Evolutionary conservation across 1,140 invertebrate species (phyloP).

Genomic region (Polyergus mexicanus): DNA sequence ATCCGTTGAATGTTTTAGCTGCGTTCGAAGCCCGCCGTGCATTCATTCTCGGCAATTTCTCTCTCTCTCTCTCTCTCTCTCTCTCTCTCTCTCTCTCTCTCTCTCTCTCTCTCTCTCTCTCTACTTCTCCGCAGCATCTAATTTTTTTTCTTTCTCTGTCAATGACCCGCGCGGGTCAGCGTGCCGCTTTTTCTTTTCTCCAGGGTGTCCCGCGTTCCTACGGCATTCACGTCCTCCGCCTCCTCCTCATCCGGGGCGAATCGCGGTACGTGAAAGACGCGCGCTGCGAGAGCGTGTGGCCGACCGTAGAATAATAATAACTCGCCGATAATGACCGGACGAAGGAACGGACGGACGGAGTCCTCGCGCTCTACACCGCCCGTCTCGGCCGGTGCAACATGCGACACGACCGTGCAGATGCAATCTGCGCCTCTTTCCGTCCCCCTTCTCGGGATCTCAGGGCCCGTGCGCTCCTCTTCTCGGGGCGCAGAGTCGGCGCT

Average conservation of each 20-base stretch:
- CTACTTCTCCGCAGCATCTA: slow-evolving; percentile 21
- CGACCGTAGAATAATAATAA: slow-evolving; percentile 64
- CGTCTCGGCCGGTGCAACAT: slow-evolving; percentile 47
- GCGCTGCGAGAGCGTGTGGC: slow-evolving; percentile 58
- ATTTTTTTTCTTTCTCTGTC: slow-evolving; percentile 55
- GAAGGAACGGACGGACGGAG: slow-evolving; percentile 11
- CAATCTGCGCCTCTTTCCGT: slow-evolving; percentile 49
- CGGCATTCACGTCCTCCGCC: slow-evolving; percentile 49
- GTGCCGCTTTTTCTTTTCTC: slow-evolving; percentile 59
- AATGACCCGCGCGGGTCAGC: slow-evolving; percentile 61
- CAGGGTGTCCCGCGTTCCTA: slow-evolving; percentile 55
- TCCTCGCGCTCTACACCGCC: slow-evolving; percentile 26
- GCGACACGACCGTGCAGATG: slow-evolving; percentile 59
- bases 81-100: slow-evolving; percentile 50
- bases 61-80: slow-evolving; percentile 40
- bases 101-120: slow-evolving; percentile 50
- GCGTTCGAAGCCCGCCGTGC: slow-evolving; percentile 20
- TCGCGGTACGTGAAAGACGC: slow-evolving; percentile 62
- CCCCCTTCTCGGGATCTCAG: background rate
- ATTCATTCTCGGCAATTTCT: slow-evolving; percentile 52
- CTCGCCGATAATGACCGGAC: slow-evolving; percentile 65
- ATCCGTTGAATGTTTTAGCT: slow-evolving; percentile 29
- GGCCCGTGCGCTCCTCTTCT: slow-evolving; percentile 40
- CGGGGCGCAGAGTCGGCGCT: slow-evolving; percentile 45
- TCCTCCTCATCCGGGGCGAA: slow-evolving; percentile 59